Evolutionary conservation across 2,113 vertebrate species (phyloP).

Genomic region (Hassar affinis): DNA sequence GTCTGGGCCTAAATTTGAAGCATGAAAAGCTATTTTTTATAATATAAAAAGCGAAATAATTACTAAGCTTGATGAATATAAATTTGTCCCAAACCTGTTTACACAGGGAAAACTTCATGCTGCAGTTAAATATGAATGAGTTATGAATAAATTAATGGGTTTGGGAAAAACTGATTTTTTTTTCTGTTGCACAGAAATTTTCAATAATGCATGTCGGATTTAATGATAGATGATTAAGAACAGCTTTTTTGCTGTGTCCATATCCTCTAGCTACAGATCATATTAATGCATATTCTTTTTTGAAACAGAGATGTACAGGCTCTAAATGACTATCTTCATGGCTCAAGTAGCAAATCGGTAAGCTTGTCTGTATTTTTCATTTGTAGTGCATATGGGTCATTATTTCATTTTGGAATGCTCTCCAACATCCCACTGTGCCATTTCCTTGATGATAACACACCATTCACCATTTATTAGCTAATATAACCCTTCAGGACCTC

Average conservation of each 20-base stretch:
- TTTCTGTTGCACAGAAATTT: neutral
- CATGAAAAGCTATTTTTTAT: neutral
- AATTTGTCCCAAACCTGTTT: neutral
- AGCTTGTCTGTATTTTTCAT: conserved; percentile 64
- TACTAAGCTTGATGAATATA: neutral
- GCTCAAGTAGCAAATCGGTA: conserved; percentile 92
- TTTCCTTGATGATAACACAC: neutral
- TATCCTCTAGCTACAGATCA: neutral
- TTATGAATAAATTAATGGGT: neutral
- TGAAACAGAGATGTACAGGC: conserved; percentile 90
- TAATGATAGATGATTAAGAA: neutral
- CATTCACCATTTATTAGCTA: neutral
- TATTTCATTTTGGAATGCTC: neutral
- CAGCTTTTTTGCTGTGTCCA: neutral
- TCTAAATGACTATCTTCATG: conserved; percentile 95
- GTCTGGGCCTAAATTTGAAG: neutral
- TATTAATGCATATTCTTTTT: conserved; percentile 3
- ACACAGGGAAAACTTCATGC: neutral
- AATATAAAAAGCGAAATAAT: neutral
- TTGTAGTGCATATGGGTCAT: conserved; percentile 1
- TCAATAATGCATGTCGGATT: neutral
- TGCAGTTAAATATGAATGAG: neutral
- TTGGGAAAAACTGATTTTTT: neutral
- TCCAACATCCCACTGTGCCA: neutral
- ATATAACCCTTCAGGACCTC: neutral